A percentile compares a stretch with the other conserved stretches of the same genome.
phyloP scores from a whole-genome alignment of 2,113 vertebrate species.

The Microcebus ravelobensis region DNA sequence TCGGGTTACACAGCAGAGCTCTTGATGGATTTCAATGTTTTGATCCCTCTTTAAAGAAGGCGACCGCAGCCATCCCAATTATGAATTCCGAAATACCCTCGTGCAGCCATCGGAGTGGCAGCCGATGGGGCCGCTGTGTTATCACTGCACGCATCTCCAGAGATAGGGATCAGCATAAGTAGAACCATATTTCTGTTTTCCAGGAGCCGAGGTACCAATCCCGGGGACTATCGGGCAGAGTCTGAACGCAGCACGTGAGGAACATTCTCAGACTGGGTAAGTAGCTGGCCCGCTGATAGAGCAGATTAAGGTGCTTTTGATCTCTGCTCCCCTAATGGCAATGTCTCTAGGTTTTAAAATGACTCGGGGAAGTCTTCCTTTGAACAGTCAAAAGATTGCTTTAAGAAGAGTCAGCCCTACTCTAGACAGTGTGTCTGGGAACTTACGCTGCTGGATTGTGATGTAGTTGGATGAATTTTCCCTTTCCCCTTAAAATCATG shows the following conservation, averaged over 20 bases:
- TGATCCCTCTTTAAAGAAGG: slow-evolving; percentile 72
- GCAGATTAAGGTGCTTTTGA: slow-evolving; percentile 73
- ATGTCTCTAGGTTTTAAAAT: slow-evolving; percentile 50
- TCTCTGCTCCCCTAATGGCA: slow-evolving; percentile 39
- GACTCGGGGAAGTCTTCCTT: slow-evolving; percentile 23
- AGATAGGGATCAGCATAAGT: slow-evolving; percentile 64
- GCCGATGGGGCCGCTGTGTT: slow-evolving; percentile 24
- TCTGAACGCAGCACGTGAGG: slow-evolving; percentile 15
- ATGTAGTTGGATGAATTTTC: not conserved
- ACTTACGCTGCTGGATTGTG: not conserved
- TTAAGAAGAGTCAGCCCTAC: not conserved
- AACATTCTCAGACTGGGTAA: slow-evolving; percentile 54
- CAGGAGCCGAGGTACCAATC: slow-evolving; percentile 31
- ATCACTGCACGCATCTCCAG: slow-evolving; percentile 59
- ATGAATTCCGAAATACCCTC: slow-evolving; percentile 63
- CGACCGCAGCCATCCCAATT: slow-evolving; percentile 62
- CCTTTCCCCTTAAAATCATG: not conserved
- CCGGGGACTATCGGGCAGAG: not conserved
- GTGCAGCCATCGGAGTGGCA: not conserved
- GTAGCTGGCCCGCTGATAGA: slow-evolving; percentile 59
- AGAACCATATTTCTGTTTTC: slow-evolving; percentile 69
- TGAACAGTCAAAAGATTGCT: slow-evolving; percentile 54
- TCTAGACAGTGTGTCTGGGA: not conserved
- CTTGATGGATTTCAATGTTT: slow-evolving; percentile 70
- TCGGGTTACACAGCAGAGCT: slow-evolving; percentile 57